These are phyloP conservation scores for Steatornis caripensis DNA, from an alignment of 2,113 vertebrate genomes.

Conservation along the genomic window DNA sequence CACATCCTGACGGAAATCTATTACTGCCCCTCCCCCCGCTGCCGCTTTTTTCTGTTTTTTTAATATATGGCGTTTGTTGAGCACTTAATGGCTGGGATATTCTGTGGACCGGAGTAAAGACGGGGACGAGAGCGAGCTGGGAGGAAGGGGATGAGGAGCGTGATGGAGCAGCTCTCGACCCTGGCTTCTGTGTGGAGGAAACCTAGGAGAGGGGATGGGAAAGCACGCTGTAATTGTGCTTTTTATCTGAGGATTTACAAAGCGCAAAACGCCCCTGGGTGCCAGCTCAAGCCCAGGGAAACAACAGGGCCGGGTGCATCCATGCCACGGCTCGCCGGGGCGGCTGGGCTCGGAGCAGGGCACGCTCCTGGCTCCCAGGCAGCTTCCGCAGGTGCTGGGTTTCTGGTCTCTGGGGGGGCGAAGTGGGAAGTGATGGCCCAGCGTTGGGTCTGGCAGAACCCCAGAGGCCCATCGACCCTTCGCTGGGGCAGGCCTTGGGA, in stretches of 20 bases:
- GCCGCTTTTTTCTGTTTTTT: background rate
- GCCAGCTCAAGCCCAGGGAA: background rate
- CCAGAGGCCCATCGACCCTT: background rate
- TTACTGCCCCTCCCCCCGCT: constrained; percentile 38
- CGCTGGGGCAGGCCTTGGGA: background rate
- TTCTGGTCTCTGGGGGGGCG: background rate
- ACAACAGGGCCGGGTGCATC: accelerated
- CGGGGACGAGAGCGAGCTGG: background rate
- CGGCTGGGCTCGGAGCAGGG: no score
- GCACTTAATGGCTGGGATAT: background rate
- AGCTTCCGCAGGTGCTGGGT: accelerated
- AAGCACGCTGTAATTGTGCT: accelerated
- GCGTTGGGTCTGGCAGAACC: background rate
- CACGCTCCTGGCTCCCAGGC: background rate
- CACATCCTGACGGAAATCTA: constrained; percentile 74
- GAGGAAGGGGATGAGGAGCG: background rate
- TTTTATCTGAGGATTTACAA: background rate
- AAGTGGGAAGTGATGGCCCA: background rate
- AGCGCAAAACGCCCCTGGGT: background rate
- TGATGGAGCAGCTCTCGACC: background rate
- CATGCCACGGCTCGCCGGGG: accelerated
- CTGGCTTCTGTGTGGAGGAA: background rate
- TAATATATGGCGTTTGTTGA: background rate
- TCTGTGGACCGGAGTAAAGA: background rate
- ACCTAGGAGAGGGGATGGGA: background rate